Evolutionary conservation across 2,113 vertebrate species (phyloP), one percentile per base, ranked within the genome.

Genomic region (Suricata suricatta): DNA sequence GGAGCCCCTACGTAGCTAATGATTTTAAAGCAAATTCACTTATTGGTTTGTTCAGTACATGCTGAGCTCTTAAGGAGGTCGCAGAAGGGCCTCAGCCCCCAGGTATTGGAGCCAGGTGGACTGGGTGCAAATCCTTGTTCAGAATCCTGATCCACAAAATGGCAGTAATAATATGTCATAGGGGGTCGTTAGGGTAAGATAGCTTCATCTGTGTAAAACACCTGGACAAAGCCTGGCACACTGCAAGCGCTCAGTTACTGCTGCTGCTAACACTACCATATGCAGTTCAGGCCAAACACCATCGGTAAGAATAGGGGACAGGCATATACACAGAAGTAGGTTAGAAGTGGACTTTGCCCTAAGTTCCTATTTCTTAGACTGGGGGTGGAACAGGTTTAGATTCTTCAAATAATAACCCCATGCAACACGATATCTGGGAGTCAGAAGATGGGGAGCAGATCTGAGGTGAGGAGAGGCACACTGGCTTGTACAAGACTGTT

Each of bases 221-320:
- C 9, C 3, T 57, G 64, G 80, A 44, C 7, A 7, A 14, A 47
- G 14, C 12, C 38, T 23, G 71, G 16, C 2, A 3, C 41, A 23
- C 1, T 68, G 29, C 13, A 54, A 63, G 15, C 9, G 16, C 27
- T 31, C 27, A 69, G 9, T 10, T 17, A 33, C 68, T 9, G 8
- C 19, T 5, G 27, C 14, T 35, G 31, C 63, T 17, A 13, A 41
- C n/a, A 29, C 0, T 29, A 23, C 19, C 7, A 7, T 5, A 10
- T 27, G 10, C 21, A 19, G 5, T 8, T 5, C 27, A 23, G 64
- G 52, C 52, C 41, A 33, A 60, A 21, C 16, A 33, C 38, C 6
- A 2, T 17, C 3, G 3, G 38, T 38, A 19, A 2, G 1, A n/a
- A 6, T 10, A 16, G 10, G 27, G 41, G 21, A 19, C 15, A 17